phyloP scores from a whole-genome alignment of 2,113 vertebrate species.

The Mirounga angustirostris region DNA sequence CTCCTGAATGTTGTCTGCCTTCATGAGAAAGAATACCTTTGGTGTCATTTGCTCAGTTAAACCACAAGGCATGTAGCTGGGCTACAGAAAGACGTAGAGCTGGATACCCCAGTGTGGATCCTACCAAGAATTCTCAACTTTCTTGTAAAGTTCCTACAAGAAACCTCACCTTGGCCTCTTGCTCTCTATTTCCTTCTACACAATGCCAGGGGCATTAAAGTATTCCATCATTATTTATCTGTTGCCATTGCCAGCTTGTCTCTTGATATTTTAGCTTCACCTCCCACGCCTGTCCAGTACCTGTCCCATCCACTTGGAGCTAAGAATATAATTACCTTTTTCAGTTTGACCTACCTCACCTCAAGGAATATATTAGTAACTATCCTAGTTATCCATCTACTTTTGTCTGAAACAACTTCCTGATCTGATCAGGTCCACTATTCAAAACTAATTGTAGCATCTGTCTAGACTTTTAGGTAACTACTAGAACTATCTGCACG shows the following conservation, averaged over 20 bases:
- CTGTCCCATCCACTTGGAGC: neutral
- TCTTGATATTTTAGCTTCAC: neutral
- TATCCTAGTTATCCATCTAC: neutral
- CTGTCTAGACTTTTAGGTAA: neutral
- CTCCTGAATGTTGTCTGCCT: neutral
- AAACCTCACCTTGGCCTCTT: neutral
- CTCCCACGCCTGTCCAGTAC: neutral
- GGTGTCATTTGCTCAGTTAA: neutral
- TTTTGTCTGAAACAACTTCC: neutral
- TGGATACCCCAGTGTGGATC: neutral
- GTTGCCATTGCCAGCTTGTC: neutral
- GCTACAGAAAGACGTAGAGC: neutral
- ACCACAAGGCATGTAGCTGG: neutral
- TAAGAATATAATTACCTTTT: neutral
- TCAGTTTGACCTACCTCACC: neutral
- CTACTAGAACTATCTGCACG: neutral
- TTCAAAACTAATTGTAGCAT: neutral
- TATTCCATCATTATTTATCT: neutral
- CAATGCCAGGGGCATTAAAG: neutral
- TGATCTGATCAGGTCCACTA: neutral
- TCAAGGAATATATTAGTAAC: neutral
- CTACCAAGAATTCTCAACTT: neutral
- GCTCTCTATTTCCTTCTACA: neutral
- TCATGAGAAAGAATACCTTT: neutral
- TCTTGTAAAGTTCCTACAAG: neutral